These are phyloP conservation scores for Ataeniobius toweri DNA, from an alignment of 2,797 vertebrate species.

Conservation along the genomic window DNA sequence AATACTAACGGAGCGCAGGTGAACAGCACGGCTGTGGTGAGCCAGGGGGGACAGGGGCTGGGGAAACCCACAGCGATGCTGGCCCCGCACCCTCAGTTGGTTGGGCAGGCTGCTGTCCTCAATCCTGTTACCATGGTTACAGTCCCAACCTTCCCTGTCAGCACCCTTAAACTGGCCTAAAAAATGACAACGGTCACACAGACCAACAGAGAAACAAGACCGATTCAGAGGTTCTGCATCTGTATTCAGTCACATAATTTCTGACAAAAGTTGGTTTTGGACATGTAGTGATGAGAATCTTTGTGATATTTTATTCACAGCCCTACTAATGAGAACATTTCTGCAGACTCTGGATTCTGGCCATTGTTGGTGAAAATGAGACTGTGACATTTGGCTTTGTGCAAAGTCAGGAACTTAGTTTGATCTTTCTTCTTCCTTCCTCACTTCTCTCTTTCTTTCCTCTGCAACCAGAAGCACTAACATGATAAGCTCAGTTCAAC, in stretches of 20 bases:
- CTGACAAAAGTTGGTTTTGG: conserved; percentile 27
- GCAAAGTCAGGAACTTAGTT: conserved; percentile 49
- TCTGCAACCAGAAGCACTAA: conserved; percentile 71
- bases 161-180: conserved; percentile 94
- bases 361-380: conserved; percentile 58
- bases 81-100: conserved; percentile 86
- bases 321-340: conserved; percentile 31
- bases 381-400: conserved; percentile 55
- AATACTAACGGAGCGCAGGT: conserved; percentile 67
- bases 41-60: conserved; percentile 76
- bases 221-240: conserved; percentile 28
- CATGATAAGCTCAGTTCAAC: conserved; percentile 71
- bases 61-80: conserved; percentile 88
- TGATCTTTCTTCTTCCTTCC: conserved; percentile 25
- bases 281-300: conserved; percentile 34
- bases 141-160: conserved; percentile 94
- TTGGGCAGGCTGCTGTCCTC: conserved; percentile 91
- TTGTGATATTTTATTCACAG: conserved; percentile 33
- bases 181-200: conserved; percentile 21
- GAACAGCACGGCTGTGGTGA: conserved; percentile 56
- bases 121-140: conserved; percentile 99
- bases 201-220: neutral
- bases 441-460: conserved; percentile 23
- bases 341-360: conserved; percentile 43
- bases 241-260: conserved; percentile 32